Conservation (phyloP, 2,888 invertebrate species). For the Blastobasis lacticolella region DNA sequence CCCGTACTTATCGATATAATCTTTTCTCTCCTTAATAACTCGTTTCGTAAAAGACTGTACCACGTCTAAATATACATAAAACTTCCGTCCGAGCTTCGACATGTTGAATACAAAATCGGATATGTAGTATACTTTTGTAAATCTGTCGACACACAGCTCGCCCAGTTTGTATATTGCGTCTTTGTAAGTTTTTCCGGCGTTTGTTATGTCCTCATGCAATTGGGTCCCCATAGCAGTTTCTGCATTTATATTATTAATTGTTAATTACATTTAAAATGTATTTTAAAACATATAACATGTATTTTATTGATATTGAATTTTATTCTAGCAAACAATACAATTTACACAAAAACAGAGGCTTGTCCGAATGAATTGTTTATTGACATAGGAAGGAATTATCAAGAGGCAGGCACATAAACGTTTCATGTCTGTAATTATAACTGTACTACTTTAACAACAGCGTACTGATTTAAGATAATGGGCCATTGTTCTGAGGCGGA, state of each 20-base stretch:
- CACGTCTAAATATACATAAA: constrained; percentile 7
- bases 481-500: no score
- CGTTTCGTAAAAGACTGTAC: not conserved
- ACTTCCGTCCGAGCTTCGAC: constrained; percentile 53
- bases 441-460: no score
- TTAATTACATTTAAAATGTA: not conserved
- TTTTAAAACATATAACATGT: no score
- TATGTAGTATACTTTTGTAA: constrained; percentile 2
- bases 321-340: no score
- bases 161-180: constrained; percentile 51
- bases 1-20: not conserved
- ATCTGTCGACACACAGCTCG: not conserved
- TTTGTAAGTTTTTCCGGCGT: constrained; percentile 69
- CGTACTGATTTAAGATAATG: no score
- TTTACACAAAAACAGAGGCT: no score
- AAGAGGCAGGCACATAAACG: no score
- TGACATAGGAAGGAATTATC: no score
- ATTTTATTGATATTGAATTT: no score
- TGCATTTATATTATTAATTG: constrained; percentile 26
- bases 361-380: no score
- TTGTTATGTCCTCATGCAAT: constrained; percentile 54
- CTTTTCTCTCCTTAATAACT: constrained; percentile 1
- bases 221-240: constrained; percentile 82
- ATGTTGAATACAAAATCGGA: constrained; percentile 69
- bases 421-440: no score